Evolutionary conservation across 2,113 vertebrate species (phyloP).

Genomic region (Engraulis encrasicolus): DNA sequence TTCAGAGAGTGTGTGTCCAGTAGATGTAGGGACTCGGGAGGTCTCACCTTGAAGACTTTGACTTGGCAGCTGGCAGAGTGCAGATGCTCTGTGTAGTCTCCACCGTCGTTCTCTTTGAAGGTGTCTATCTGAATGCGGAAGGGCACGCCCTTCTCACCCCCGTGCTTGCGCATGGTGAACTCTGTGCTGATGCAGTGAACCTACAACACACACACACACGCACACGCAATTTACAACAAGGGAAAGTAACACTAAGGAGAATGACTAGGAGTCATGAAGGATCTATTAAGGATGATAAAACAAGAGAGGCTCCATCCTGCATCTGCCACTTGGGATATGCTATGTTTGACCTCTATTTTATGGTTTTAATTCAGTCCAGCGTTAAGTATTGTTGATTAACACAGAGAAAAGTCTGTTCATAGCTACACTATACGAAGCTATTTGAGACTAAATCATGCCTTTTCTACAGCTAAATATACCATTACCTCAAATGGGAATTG

Average conservation of each 20-base stretch:
- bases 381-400: too few species aligned
- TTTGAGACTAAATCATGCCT: not conserved
- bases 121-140: constrained; percentile 98
- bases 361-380: too few species aligned
- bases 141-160: constrained; percentile 95
- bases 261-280: too few species aligned
- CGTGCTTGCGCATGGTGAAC: constrained; percentile 97
- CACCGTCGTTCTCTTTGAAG: constrained; percentile 88
- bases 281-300: too few species aligned
- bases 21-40: not conserved
- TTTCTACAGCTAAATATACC: not conserved
- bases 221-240: not conserved
- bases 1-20: not conserved
- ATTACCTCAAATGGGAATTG: not conserved
- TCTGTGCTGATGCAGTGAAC: constrained; percentile 99
- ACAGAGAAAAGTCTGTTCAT: too few species aligned
- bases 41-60: constrained; percentile 96
- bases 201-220: constrained; percentile 63
- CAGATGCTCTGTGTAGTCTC: constrained; percentile 94
- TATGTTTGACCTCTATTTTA: too few species aligned
- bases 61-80: constrained; percentile 98
- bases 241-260: too few species aligned
- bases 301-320: too few species aligned
- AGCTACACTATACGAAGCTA: too few species aligned
- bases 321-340: too few species aligned